Conservation (phyloP, 1,140 invertebrate genomes). For the Micrasema minimum region DNA sequence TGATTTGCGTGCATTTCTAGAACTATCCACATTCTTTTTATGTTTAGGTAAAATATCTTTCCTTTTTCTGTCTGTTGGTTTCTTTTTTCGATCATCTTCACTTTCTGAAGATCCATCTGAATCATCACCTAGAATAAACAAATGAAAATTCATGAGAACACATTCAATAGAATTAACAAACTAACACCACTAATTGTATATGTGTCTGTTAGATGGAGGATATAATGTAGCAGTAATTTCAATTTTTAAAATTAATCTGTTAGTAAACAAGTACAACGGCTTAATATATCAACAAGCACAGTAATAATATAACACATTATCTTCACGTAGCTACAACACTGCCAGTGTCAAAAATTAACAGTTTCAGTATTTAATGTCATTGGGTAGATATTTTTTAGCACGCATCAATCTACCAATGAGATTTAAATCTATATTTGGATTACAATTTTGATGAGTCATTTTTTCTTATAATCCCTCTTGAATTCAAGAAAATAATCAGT, state of each 20-base stretch:
- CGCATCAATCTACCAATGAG: no score
- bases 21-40: not conserved
- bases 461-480: no score
- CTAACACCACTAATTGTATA: not conserved
- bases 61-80: not conserved
- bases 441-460: no score
- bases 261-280: not conserved
- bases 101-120: constrained; percentile 55
- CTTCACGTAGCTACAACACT: no score
- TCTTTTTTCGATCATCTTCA: constrained; percentile 10
- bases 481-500: no score
- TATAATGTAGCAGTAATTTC: not conserved
- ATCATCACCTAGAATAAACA: not conserved
- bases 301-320: no score
- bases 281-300: not conserved
- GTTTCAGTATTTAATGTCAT: no score
- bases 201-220: not conserved
- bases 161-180: not conserved
- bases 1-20: not conserved
- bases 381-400: no score
- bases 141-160: not conserved
- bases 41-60: constrained; percentile 1
- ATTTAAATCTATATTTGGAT: no score
- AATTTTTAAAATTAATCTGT: not conserved
- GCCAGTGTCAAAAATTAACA: no score